Conservation (phyloP, 2,113 vertebrate genomes). For the Archocentrus centrarchus region DNA sequence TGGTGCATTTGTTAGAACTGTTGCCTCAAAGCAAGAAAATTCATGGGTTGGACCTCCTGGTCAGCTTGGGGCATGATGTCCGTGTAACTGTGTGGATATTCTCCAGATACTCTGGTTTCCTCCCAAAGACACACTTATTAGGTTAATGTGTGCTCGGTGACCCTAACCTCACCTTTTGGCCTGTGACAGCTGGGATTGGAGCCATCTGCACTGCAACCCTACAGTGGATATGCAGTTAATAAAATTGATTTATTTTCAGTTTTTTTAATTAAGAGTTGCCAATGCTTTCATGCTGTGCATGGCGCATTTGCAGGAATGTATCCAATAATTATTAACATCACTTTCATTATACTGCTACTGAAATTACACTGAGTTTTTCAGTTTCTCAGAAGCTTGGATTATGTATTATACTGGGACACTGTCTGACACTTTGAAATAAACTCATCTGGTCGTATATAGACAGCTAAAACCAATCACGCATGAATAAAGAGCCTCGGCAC, state of each 20-base stretch:
- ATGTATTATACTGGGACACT: background rate
- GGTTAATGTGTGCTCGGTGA: background rate
- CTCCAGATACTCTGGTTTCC: too few species aligned
- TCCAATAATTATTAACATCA: conserved; percentile 1
- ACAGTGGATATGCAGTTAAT: background rate
- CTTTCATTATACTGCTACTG: background rate
- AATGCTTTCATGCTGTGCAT: background rate
- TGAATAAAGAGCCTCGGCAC: conserved; percentile 32
- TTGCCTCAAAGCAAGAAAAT: background rate
- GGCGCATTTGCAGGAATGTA: background rate
- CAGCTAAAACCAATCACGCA: conserved; percentile 34
- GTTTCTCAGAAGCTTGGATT: background rate
- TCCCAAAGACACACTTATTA: background rate
- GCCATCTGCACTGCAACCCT: background rate
- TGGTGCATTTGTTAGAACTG: background rate
- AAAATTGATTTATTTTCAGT: background rate
- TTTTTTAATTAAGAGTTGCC: background rate
- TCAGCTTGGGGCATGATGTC: background rate
- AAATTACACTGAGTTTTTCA: conserved; percentile 3
- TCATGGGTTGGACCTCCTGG: background rate
- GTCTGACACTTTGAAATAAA: conserved; percentile 20
- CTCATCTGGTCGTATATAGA: conserved; percentile 32
- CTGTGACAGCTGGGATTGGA: background rate
- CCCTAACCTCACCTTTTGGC: background rate
- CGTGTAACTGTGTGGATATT: too few species aligned